Percentiles rank a stretch among this genome's conserved stretches.
These are phyloP conservation scores for Tupiocoris notatus DNA, from an alignment of 2,888 invertebrate genomes.

Conservation along the genomic window DNA sequence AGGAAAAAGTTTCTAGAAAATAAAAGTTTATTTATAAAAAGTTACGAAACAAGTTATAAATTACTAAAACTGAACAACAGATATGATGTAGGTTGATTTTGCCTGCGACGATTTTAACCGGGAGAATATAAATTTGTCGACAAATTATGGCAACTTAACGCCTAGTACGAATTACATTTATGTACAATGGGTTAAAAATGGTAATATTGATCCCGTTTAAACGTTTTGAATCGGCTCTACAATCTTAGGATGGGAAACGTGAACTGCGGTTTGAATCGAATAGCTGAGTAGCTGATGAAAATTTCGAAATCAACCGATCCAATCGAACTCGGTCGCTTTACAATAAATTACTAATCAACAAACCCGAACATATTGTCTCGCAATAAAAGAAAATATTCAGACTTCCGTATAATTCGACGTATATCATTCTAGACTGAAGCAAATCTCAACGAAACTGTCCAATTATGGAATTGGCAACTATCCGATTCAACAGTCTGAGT, in stretches of 20 bases:
- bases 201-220: not conserved
- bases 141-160: too few relatives aligned
- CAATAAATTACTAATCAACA: not conserved
- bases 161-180: not conserved
- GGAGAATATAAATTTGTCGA: too few relatives aligned
- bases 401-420: not conserved
- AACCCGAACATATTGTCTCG: not conserved
- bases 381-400: not conserved
- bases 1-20: too few relatives aligned
- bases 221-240: not conserved
- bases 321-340: not conserved
- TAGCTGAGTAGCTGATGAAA: too few relatives aligned
- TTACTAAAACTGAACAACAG: too few relatives aligned
- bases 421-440: constrained; percentile 1
- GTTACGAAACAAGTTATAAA: not conserved
- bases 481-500: not conserved
- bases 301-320: not conserved
- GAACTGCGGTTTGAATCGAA: constrained; percentile 19
- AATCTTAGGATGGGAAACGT: not conserved
- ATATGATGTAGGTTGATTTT: too few relatives aligned
- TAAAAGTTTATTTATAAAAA: not conserved
- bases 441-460: too few relatives aligned
- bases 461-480: too few relatives aligned
- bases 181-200: not conserved
- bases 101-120: too few relatives aligned